Percentiles rank a stretch among this genome's conserved stretches.
These are phyloP conservation scores for Hedya salicella DNA, from an alignment of 2,888 invertebrate species.

Conservation along the genomic window DNA sequence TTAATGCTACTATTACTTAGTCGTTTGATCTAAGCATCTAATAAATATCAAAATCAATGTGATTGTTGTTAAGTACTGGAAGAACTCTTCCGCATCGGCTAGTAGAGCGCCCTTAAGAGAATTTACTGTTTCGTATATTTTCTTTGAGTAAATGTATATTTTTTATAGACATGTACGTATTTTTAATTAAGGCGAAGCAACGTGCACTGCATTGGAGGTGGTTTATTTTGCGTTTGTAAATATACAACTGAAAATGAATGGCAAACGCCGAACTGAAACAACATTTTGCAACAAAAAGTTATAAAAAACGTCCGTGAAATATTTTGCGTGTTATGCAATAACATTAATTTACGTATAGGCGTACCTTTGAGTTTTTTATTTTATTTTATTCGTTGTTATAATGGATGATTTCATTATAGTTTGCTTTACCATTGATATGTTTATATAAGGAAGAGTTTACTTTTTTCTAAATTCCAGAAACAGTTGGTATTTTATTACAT, in stretches of 20 bases:
- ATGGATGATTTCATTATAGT: too few species aligned
- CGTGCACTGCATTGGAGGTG: constrained; percentile 1
- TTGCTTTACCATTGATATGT: too few species aligned
- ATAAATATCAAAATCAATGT: too few species aligned
- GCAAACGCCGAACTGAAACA: constrained; percentile 1
- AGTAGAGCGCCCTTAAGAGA: background rate
- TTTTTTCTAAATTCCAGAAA: too few species aligned
- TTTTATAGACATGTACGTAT: constrained; percentile 1
- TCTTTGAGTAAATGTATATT: background rate
- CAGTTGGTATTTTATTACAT: too few species aligned
- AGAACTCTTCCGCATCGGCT: too few species aligned
- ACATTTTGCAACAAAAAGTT: constrained; percentile 15
- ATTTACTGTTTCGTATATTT: background rate
- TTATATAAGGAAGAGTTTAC: too few species aligned
- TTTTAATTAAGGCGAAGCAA: constrained; percentile 18
- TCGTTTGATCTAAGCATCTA: too few species aligned
- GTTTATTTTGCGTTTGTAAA: constrained; percentile 26
- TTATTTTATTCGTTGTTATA: too few species aligned
- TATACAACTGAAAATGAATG: constrained; percentile 19
- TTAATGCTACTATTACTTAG: too few species aligned
- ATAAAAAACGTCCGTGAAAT: constrained; percentile 9
- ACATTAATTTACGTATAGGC: constrained; percentile 4
- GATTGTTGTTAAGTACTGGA: too few species aligned
- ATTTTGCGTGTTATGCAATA: constrained; percentile 1
- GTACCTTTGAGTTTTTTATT: too few species aligned